Evolutionary conservation across 2,888 invertebrate species (phyloP), one percentile per base, ranked within the genome.

Genomic region (Brachycybe producta): DNA sequence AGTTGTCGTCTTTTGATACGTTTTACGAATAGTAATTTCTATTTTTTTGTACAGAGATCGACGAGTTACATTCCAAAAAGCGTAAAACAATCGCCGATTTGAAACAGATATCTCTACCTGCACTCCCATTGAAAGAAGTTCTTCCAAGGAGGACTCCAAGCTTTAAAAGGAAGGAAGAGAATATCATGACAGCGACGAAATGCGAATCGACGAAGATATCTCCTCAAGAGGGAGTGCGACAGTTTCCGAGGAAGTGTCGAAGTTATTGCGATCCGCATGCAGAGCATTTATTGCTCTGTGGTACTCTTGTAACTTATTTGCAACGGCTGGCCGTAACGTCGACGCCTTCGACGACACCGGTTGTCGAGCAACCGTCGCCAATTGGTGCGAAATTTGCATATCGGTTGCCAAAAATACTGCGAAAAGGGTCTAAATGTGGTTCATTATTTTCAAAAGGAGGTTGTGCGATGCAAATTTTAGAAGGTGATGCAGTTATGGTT

Each of bases 291-390:
- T 23, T 19, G 2, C 13, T 42, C 19, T 42, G 42, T 15, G 15
- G 26, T 24, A 42, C 42, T 11, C n/a, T 42, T 19, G 27, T 42
- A 26, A 17, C 24, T 27, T 42, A 42, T 42, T 42, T 42, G 27
- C 27, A 42, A 11, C 42, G 42, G 11, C 3, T 42, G 42, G 26
- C 15, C 15, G 27, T 13, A 8, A 27, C 42, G 13, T 30, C 39
- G 2, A 39, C 13, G 21, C 5, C 13, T 8, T 21, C 36, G 4
- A 36, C 19, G 5, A 39, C 39, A 39, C 39, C 39, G n/a, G 19
- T 39, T 21, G 19, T 39, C 23, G 39, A 39, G 39, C 39, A 39
- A 39, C 23, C 21, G 1, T 19, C 39, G 13, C 21, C 21, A 39
- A 24, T 39, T 17, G 39, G 39, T 39, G 7, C 19, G 39, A 23